Evolutionary conservation across 2,797 vertebrate species (phyloP).

Genomic region (Eulemur mongoz): DNA sequence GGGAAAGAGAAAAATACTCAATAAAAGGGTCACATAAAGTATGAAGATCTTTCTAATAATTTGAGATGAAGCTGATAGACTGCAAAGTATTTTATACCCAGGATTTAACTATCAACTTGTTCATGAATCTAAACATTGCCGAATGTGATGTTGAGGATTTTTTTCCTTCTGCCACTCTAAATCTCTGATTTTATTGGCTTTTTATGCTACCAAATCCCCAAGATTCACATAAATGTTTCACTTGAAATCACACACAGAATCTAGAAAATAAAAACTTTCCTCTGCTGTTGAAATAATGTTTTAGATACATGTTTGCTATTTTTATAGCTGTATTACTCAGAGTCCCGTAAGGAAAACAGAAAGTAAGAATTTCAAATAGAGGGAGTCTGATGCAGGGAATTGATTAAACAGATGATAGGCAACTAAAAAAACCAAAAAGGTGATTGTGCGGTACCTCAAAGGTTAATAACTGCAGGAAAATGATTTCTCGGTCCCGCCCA

Average conservation of each 20-base stretch:
- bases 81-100: not conserved
- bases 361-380: not conserved
- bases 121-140: not conserved
- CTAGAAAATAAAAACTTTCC: conserved; percentile 16
- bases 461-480: not conserved
- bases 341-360: not conserved
- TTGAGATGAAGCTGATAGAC: not conserved
- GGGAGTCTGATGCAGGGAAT: not conserved
- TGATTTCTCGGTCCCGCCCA: not conserved
- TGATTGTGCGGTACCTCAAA: not conserved
- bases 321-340: conserved; percentile 1
- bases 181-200: not conserved
- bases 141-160: not conserved
- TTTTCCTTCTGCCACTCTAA: not conserved
- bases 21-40: not conserved
- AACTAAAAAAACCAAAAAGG: not conserved
- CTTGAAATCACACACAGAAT: not conserved
- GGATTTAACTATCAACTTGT: not conserved
- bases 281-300: not conserved
- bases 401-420: not conserved
- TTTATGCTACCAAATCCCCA: not conserved
- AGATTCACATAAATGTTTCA: not conserved
- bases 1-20: not conserved
- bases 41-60: not conserved
- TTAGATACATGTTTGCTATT: not conserved